Base-by-base conservation (phyloP, 2,113 vertebrate species). In the Nestor notabilis region DNA sequence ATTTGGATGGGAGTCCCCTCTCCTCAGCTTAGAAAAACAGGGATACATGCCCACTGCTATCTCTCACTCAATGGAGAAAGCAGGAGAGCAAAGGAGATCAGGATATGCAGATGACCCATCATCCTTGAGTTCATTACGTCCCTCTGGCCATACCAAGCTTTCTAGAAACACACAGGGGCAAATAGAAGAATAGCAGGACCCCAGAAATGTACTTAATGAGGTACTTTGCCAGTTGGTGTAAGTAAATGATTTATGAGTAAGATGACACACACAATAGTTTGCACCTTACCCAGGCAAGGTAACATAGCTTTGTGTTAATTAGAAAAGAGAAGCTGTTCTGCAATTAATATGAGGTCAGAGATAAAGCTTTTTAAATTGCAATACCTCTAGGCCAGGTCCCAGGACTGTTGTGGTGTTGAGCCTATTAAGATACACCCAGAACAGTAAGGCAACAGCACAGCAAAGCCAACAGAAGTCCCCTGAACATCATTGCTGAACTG, bases 171-270 rank as follows among this genome's bases (percentile, higher is more conserved):
- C 20, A 33, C 0, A 2, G 0, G 46, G 56, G 28, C 68, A 66
- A 53, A 10, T 5, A 74, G 25, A 44, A 84, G 60, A 60, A 50
- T 71, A 78, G 69, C 50, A 65, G 53, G 63, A 65, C 53, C 64
- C 66, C 79, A 63, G 74, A 91, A 87, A 55, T 18, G 20, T 5
- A 39, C 27, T 31, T 83, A 87, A 87, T 13, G 33, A 93, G 72
- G 87, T 47, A 29, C 44, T 84, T 64, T 52, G 56, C 80, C 43
- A 3, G 24, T 46, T 55, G 65, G 61, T 25, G 16, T 31, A 68
- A 95, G 83, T 96, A 60, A 92, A 96, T 94, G 29, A 95, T 95
- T 89, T 35, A 94, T 7, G 55, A 55, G 95, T 92, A 96, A 97
- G 93, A 82, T 4, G 61, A 95, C 81, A 64, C 83, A 23, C 0